These are phyloP conservation scores for Disparrhopalites patrizii DNA, from an alignment of 2,888 invertebrate genomes.

Conservation along the genomic window DNA sequence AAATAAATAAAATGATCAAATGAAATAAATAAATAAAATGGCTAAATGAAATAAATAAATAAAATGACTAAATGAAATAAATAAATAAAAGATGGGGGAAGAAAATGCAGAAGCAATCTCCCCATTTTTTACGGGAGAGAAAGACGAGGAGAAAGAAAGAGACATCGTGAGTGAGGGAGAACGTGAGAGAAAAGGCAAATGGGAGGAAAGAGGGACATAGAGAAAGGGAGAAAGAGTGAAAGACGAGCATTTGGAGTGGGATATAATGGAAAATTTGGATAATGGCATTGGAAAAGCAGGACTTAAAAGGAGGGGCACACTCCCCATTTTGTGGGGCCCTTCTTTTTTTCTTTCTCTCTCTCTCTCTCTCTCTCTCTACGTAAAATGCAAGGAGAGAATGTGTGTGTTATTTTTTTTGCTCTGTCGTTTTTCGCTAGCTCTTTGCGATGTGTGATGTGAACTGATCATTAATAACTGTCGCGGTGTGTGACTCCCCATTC, in stretches of 20 bases:
- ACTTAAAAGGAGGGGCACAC: slow-evolving; percentile 18
- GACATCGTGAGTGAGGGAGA: no score
- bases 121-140: no score
- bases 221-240: no score
- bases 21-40: no score
- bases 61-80: no score
- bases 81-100: no score
- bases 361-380: neutral
- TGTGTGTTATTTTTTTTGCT: slow-evolving; percentile 19
- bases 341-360: neutral
- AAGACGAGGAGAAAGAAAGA: no score
- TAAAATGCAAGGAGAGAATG: no score
- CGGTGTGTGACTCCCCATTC: slow-evolving; percentile 44
- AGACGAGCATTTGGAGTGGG: no score
- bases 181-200: neutral
- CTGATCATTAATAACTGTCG: slow-evolving; percentile 47
- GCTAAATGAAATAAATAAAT: no score
- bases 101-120: no score
- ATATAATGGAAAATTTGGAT: slow-evolving; percentile 7
- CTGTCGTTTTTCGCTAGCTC: slow-evolving; percentile 28
- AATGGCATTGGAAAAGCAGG: slow-evolving; percentile 23
- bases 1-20: no score
- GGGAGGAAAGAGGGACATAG: neutral
- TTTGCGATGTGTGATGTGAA: slow-evolving; percentile 36
- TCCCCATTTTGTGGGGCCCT: neutral